Evolutionary conservation across 2,888 invertebrate species (phyloP).

Genomic region (Acrocera orbiculus): DNA sequence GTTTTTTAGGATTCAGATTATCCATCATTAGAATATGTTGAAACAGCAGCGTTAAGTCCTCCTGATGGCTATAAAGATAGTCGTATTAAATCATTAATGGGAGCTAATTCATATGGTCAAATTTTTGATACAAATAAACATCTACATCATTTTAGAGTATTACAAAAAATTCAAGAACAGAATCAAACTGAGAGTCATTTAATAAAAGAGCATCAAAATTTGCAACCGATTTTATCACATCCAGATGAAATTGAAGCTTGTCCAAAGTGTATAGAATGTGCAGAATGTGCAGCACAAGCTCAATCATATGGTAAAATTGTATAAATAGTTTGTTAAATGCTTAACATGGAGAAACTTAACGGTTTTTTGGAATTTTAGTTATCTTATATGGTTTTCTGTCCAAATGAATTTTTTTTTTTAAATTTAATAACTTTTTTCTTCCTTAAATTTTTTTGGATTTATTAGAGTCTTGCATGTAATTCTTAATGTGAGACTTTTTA

Average conservation of each 20-base stretch:
- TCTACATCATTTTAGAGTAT: constrained; percentile 41
- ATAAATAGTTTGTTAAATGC: no score
- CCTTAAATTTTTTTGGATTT: no score
- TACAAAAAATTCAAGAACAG: constrained; percentile 44
- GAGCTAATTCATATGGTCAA: constrained; percentile 38
- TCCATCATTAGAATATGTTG: constrained; percentile 53
- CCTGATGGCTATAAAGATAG: constrained; percentile 86
- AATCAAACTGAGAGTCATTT: no score
- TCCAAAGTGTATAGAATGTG: constrained; percentile 31
- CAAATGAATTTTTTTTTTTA: no score
- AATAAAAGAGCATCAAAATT: constrained; percentile 12
- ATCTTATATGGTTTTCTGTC: no score
- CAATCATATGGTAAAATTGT: no score
- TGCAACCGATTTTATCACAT: constrained; percentile 11
- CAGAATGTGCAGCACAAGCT: constrained; percentile 31
- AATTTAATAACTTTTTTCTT: no score
- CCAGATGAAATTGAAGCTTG: constrained; percentile 17
- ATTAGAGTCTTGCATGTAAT: no score
- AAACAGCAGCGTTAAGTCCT: constrained; percentile 72
- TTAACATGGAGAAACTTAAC: no score
- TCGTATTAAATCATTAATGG: constrained; percentile 40
- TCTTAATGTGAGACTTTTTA: no score
- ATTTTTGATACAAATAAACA: constrained; percentile 48
- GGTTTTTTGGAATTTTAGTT: no score
- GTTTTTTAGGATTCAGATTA: constrained; percentile 41